Evolutionary conservation across 2,888 invertebrate species (phyloP), one percentile per base, ranked within the genome.

Genomic region (Calliphora vomitoria): DNA sequence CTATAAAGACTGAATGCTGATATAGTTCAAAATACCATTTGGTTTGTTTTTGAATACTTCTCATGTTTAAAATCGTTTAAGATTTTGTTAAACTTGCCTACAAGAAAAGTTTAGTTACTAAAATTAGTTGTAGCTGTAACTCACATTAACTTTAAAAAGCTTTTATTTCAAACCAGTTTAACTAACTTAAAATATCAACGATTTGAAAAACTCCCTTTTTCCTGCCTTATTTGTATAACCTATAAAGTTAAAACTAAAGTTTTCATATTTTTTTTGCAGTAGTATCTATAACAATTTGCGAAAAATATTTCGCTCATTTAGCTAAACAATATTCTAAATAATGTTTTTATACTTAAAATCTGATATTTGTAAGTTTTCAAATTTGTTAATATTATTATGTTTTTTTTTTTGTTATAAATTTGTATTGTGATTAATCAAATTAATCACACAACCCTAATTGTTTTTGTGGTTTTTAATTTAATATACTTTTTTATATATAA

Each of bases 371-470:
- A 11, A 44, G 11, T 10, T 44, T 44, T 11, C 11, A 44, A 44
- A 44, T 44, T 8, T 15, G 5, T 38, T 10, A 47, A 66, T 41
- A 13, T 55, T 60, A 18, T n/a, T n/a, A n/a, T 18, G 8, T 31
- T 35, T 5, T 41, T 66, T 18, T 20, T 31, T 60, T 62, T 62
- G 0, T 11, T 6, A 62, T 47, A 68, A 68, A 68, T 68, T 68
- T 44, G 3, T 50, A 8, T 25, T 68, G 82, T 69, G 60, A 69
- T 50, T 82, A 76, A 76, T 60, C 38, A 50, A 60, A 60, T 76
- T 76, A 76, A 83, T 76, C 69, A 69, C 69, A 69, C 69, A 68
- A 76, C 31, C 62, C 35, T 62, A 50, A 35, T 71, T 11, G 15
- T 35, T 44, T 2, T 71, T 18, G 4, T 68, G 20, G 31, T 68